phyloP scores from a whole-genome alignment of 2,888 invertebrate genomes.

The Leptura quadrifasciata region DNA sequence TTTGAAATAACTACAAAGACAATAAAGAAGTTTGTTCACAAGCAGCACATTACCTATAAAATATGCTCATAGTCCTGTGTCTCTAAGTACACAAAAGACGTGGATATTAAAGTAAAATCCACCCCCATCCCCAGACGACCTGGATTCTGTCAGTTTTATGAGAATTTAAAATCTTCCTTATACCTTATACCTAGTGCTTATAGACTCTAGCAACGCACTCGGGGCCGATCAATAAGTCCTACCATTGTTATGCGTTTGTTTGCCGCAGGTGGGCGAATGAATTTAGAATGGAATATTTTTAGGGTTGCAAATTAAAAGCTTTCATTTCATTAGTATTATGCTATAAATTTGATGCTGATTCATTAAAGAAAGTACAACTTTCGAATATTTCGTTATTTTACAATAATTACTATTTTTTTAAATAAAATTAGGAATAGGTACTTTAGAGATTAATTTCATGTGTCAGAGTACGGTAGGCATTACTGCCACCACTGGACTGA shows the following conservation, averaged over 20 bases:
- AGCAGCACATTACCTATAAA: constrained; percentile 28
- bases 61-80: constrained; percentile 25
- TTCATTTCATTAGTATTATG: not conserved
- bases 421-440: too few relatives aligned
- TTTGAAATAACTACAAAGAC: constrained; percentile 5
- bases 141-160: constrained; percentile 66
- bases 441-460: too few relatives aligned
- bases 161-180: constrained; percentile 68
- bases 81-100: constrained; percentile 54
- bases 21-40: constrained; percentile 35
- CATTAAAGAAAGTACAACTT: not conserved
- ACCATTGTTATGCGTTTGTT: constrained; percentile 38
- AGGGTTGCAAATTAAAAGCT: not conserved
- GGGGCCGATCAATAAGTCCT: constrained; percentile 64
- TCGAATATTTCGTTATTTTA: too few relatives aligned
- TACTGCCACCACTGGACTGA: too few relatives aligned
- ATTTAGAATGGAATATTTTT: constrained; percentile 18
- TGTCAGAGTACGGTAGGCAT: too few relatives aligned
- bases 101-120: constrained; percentile 63
- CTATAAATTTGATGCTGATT: not conserved
- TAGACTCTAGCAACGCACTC: constrained; percentile 66
- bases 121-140: constrained; percentile 56
- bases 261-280: constrained; percentile 35
- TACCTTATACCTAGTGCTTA: constrained; percentile 65
- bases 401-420: too few relatives aligned